Evolutionary conservation across 2,113 vertebrate species (phyloP), one percentile per base, ranked within the genome.

Genomic region (Aviceda subcristata): DNA sequence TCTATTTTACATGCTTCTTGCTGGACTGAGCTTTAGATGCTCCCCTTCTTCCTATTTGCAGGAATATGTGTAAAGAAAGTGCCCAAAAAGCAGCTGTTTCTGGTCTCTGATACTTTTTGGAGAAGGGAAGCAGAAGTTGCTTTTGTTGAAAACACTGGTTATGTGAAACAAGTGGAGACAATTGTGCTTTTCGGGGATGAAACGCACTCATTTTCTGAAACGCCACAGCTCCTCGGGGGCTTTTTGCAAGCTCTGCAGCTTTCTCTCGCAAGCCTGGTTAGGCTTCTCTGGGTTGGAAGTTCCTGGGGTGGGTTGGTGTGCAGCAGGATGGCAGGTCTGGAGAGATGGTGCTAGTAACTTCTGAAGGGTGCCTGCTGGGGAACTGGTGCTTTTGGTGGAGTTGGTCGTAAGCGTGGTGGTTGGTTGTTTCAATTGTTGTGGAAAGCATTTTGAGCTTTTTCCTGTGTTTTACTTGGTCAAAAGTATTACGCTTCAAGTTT

Each of bases 261-360:
- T 15, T 32, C 21, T 6, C n/a, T 16, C 1, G 2, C 7, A 1
- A 29, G 30, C 22, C 1, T 7, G 0, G 1, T 27, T 6, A 6
- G 34, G 45, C 34, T 38, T 23, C 6, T 7, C 9, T 8, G 24
- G 73, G 12, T 10, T 10, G 43, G 50, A 8, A 4, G 50, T 4
- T 36, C 18, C 60, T 4, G 24, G 55, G 15, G 36, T 10, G 15
- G 45, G 22, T 7, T 7, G 2, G 4, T 3, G 7, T 11, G 41
- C 56, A 6, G 59, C 9, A 6, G 51, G 14, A 4, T 2, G 30
- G 18, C 11, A 3, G 26, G 4, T 4, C 55, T 18, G 30, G 55
- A 2, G 21, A 18, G 48, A 3, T 2, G 4, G 10, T 1, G 29
- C 21, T 12, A 11, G 43, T 3, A 15, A 5, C 10, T 22, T 29